Evolutionary conservation across 2,797 vertebrate genomes (phyloP).

Genomic region (Glyptemys insculpta): DNA sequence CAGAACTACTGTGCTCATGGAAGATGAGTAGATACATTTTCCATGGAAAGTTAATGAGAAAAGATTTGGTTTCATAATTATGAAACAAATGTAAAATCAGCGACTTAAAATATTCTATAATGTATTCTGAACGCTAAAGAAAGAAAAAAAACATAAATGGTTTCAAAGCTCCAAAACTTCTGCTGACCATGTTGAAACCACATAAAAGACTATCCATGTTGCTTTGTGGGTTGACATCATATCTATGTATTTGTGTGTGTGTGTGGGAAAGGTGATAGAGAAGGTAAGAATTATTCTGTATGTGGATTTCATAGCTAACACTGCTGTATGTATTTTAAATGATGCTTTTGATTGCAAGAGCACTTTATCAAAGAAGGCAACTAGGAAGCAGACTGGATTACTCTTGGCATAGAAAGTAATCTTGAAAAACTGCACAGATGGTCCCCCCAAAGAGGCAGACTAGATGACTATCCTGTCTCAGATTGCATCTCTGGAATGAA

Average conservation of each 20-base stretch:
- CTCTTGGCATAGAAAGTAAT: background rate
- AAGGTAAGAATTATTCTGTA: background rate
- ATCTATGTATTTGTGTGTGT: too few relatives aligned
- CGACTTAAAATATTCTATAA: too few relatives aligned
- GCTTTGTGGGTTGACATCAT: background rate
- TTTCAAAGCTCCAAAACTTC: background rate
- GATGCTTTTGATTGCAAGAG: background rate
- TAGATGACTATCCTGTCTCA: background rate
- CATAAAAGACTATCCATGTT: background rate
- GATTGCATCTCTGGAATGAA: background rate
- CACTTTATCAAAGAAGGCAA: background rate
- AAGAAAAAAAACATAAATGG: background rate
- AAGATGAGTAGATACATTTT: too few relatives aligned
- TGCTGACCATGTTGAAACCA: background rate
- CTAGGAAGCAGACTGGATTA: background rate
- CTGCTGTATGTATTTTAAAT: background rate
- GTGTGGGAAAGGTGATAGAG: background rate
- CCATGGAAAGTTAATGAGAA: too few relatives aligned
- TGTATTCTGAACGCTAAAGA: too few relatives aligned
- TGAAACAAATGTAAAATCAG: too few relatives aligned
- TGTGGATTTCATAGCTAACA: background rate
- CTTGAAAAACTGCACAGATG: background rate
- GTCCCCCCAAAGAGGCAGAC: background rate
- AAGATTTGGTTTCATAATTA: too few relatives aligned
- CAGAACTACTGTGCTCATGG: too few relatives aligned